These are phyloP conservation scores for Tamandua tetradactyla DNA, from an alignment of 2,797 vertebrate species.

Conservation along the genomic window DNA sequence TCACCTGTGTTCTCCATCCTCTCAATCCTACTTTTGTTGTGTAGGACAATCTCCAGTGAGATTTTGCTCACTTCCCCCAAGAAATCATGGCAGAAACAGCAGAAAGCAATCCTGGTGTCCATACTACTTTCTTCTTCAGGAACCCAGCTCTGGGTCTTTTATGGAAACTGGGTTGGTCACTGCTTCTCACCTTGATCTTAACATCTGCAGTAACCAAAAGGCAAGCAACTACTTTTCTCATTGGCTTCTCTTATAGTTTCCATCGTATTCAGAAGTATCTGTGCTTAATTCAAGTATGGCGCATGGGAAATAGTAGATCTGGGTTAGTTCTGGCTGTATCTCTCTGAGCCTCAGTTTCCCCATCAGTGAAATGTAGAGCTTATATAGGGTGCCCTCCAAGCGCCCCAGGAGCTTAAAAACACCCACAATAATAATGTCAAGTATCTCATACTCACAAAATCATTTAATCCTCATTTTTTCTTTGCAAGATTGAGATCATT, in stretches of 20 bases:
- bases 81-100: not conserved
- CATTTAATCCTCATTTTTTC: not conserved
- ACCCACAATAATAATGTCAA: not conserved
- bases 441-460: not conserved
- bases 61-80: not conserved
- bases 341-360: not conserved
- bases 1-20: not conserved
- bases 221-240: no score
- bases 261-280: not conserved
- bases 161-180: not conserved
- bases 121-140: not conserved
- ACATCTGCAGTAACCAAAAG: not conserved
- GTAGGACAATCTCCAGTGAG: not conserved
- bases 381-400: not conserved
- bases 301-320: not conserved
- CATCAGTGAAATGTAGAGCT: not conserved
- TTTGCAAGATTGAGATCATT: not conserved
- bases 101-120: not conserved
- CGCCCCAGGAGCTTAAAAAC: not conserved
- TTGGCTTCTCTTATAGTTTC: not conserved
- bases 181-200: not conserved
- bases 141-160: not conserved
- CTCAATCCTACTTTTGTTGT: not conserved
- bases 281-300: not conserved
- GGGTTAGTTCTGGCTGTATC: not conserved